Base-by-base conservation (phyloP, 1,140 invertebrate genomes). In the Vanessa atalanta region DNA sequence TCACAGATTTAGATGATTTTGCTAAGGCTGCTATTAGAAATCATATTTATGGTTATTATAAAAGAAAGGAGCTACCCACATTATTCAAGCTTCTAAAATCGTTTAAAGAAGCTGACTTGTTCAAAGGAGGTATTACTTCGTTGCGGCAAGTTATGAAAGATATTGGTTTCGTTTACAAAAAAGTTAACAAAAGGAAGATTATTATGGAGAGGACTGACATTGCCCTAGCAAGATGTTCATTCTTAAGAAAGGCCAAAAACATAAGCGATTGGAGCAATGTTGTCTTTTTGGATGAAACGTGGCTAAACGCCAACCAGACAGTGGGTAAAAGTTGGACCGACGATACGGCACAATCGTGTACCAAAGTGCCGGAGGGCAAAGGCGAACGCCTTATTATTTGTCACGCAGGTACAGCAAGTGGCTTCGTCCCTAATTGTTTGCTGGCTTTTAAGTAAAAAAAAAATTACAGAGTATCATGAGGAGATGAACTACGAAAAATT, bases 401-500 rank as follows among this genome's bases (percentile, higher is more conserved):
- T 23, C 53, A 55, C 53, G 53, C 16, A 23, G 53, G 53, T 55
- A 55, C 53, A 55, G 53, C 16, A 20, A 55, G 16, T 55, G 53
- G 53, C n/a, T 55, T 55, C 16, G 53, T 55, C 16, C n/a, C n/a
- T 55, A 55, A 55, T 23, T 16, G n/a, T 20, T 23, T 55, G n/a
- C 53, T 55, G n/a, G 53, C 53, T 16, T 55, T 55, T 55, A 55
- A 55, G 16, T 55, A 20, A 20, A 0, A 16, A 20, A 20, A 20
- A 20, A 20, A 20, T 1, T 20, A 20, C 20, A 20, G n/a, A n/a
- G n/a, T 20, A 80, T 84, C 57, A 68, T 82, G 20, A 82, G 26
- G 26, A 31, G 26, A 31, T 31, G 6, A 31, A 31, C 26, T 31
- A 31, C 26, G 26, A 31, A 31, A 31, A 31, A 31, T 31, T 31